phyloP scores from a whole-genome alignment of 2,888 invertebrate species.

The Eulithis testata region DNA sequence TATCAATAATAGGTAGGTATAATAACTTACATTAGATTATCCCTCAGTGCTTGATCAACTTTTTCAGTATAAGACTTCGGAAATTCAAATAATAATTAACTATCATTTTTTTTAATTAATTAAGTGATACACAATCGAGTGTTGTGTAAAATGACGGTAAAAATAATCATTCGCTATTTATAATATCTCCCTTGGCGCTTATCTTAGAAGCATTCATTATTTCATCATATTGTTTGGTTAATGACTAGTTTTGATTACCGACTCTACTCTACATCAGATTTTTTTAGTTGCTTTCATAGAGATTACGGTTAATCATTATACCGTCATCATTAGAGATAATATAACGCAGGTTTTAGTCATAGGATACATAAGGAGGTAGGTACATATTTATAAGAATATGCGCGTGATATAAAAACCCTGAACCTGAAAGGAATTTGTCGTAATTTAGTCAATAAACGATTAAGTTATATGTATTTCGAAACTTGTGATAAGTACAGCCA shows the following conservation, averaged over 20 bases:
- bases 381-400: too few relatives aligned
- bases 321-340: too few relatives aligned
- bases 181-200: conserved; percentile 7
- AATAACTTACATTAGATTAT: neutral
- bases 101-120: neutral
- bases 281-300: neutral
- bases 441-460: too few relatives aligned
- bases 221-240: conserved; percentile 12
- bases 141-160: conserved; percentile 1
- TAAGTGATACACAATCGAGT: neutral
- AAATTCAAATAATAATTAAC: neutral
- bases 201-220: conserved; percentile 9
- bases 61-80: neutral
- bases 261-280: neutral
- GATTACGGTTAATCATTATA: neutral
- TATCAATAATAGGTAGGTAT: neutral
- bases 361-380: too few relatives aligned
- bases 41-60: neutral
- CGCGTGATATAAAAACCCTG: too few relatives aligned
- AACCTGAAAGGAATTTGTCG: too few relatives aligned
- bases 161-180: conserved; percentile 11
- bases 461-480: too few relatives aligned
- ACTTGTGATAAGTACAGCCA: too few relatives aligned
- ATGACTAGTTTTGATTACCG: conserved; percentile 10
- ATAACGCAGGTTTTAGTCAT: too few relatives aligned